A percentile compares a stretch with the other conserved stretches of the same genome.
phyloP scores from a whole-genome alignment of 2,888 invertebrate genomes.

The Torymus tubicola region DNA sequence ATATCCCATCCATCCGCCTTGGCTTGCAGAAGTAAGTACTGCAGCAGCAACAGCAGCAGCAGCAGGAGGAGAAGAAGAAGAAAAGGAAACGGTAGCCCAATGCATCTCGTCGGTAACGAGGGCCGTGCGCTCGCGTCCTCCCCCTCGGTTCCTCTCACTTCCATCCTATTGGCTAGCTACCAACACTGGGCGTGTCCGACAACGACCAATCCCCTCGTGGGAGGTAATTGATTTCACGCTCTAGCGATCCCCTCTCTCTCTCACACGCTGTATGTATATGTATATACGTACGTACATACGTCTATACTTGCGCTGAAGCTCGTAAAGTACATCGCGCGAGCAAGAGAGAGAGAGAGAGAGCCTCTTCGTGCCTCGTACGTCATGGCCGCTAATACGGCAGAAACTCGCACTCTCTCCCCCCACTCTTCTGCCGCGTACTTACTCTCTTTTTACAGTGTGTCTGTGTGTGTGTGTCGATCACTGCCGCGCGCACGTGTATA shows the following conservation, averaged over 20 bases:
- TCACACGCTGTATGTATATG: no score
- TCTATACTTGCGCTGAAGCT: not conserved
- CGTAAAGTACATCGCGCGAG: constrained; percentile 53
- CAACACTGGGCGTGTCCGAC: constrained; percentile 19
- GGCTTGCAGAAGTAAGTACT: no score
- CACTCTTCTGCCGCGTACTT: not conserved
- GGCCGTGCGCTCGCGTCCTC: not conserved
- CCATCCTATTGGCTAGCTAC: no score
- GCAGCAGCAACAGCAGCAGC: no score
- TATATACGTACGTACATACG: no score
- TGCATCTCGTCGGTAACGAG: constrained; percentile 49
- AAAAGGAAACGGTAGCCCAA: constrained; percentile 45
- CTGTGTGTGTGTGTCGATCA: not conserved
- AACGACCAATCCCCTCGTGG: constrained; percentile 56
- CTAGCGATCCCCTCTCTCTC: constrained; percentile 67
- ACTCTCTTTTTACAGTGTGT: not conserved
- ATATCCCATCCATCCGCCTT: no score
- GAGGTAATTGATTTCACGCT: constrained; percentile 72
- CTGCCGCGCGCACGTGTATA: constrained; percentile 64
- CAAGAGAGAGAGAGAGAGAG: no score
- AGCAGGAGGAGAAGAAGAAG: not conserved
- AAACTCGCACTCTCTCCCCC: not conserved
- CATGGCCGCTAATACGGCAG: constrained; percentile 66
- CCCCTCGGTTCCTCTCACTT: not conserved
- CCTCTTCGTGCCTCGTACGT: constrained; percentile 66